Percentiles rank a stretch among this genome's conserved stretches.
These are phyloP conservation scores for Drosophila albomicans DNA, from an alignment of 1,140 invertebrate species.

Conservation along the genomic window DNA sequence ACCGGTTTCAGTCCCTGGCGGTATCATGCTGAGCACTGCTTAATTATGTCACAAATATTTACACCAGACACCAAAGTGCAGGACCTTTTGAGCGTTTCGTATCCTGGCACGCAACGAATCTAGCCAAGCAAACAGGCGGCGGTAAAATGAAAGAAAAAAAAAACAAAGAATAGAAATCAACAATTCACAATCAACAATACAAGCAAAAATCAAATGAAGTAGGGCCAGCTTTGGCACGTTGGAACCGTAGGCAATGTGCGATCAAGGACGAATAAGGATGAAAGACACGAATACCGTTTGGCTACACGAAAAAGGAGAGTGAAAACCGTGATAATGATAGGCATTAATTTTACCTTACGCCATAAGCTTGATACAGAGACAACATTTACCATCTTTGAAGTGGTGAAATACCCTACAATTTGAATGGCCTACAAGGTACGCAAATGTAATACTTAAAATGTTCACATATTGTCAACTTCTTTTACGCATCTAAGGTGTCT, in stretches of 20 bases:
- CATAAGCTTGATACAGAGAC: no score
- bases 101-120: constrained; percentile 74
- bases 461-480: not conserved
- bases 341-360: constrained; percentile 66
- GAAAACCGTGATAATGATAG: constrained; percentile 72
- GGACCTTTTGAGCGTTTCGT: constrained; percentile 53
- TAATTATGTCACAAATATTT: constrained; percentile 83
- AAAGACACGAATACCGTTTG: constrained; percentile 20
- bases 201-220: constrained; percentile 72
- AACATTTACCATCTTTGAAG: no score
- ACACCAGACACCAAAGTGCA: constrained; percentile 58
- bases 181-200: constrained; percentile 40
- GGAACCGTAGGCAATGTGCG: constrained; percentile 31
- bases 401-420: constrained; percentile 1
- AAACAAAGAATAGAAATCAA: constrained; percentile 16
- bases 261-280: constrained; percentile 76
- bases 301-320: constrained; percentile 64
- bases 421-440: no score
- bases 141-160: not conserved
- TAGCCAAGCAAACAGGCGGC: constrained; percentile 56
- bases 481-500: not conserved
- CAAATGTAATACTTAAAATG: no score
- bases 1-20: constrained; percentile 40
- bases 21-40: constrained; percentile 62
- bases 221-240: constrained; percentile 15